Evolutionary conservation across 2,888 invertebrate genomes (phyloP), one percentile per base, ranked within the genome.

Genomic region (Spilarctia lutea): DNA sequence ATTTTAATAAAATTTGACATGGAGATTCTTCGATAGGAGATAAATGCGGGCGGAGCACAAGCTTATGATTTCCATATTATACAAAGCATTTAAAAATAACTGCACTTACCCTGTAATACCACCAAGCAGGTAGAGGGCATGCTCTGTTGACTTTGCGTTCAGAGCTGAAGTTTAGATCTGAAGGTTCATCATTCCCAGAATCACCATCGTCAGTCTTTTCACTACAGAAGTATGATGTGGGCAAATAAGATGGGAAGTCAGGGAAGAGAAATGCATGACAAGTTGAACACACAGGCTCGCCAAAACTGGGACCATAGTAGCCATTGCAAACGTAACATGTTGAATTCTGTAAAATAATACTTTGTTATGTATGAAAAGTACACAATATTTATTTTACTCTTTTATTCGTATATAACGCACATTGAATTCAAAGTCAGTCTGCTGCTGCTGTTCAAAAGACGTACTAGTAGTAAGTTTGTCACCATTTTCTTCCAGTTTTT

Each of bases 261-360:
- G 98, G 98, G 89, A 98, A 99, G n/a, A 99, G 94, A 92, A 99
- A 99, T 66, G 98, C 97, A 90, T 99, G 99, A 87, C 99, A 99
- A 0, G 98, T 98, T 27, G 98, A 97, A 92, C 99, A 99, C 0
- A 99, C 97, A 18, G 99, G 99, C 90, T 99, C 98, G 45, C 97
- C 98, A 90, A 98, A 99, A 91, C 97, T 98, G 0, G 98, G 98
- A 0, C 99, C 99, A 91, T 99, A 99, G 91, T 98, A 99, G 24
- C 99, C 99, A 93, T 98, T 98, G 89, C 99, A 99, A 75, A 98
- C 97, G 88, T 97, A 97, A 91, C 99, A 99, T 70, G 96, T 94
- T 33, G 96, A 93, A 89, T 97, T 97, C 98, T 98, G 94, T 30
- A 96, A 63, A 63, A 93, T 60, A 86, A 75, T 67, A 65, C 27